Evolutionary conservation across 1,140 invertebrate genomes (phyloP), one percentile per base, ranked within the genome.

Genomic region (Drosophila biarmipes): DNA sequence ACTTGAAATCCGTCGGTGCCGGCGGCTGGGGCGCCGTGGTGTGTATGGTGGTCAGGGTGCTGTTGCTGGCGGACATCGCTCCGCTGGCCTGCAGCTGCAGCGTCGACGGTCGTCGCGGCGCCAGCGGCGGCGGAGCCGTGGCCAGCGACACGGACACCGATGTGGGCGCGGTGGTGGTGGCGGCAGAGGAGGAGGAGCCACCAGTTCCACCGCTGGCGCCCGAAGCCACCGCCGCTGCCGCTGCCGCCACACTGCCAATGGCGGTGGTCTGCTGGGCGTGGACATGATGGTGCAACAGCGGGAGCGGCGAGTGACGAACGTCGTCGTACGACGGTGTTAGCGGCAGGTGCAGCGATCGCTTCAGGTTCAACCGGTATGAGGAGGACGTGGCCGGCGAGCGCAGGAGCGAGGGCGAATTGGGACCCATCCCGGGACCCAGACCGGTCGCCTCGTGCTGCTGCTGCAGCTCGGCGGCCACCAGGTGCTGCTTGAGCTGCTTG

Each of bases 1-100:
- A 92, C 51, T 92, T 92, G 56, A 79, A 92, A 45, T 92, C 90
- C 27, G 67, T 78, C 5, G 91, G 91, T 31, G 87, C 90, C 35
- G 91, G 91, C 46, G 89, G 54, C 46, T 78, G 80, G 6, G 90
- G 90, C 43, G 82, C 89, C 45, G 69, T 52, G 6, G 82, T 87
- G 15, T 90, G 87, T 68, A 91, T 87, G 38, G 82, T 90, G 17
- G 80, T 89, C 51, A 86, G 68, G 5, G 90, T 89, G 19, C 59
- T 91, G 29, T 75, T 76, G 62, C 89, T 90, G 40, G 54, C 80
- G 24, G 90, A 82, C 42, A 78, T 58, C 6, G 75, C 84, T 31
- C 72, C 81, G 35, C 87, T 80, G 62, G 74, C 78, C 68, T 87
- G 78, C 55, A 91, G 66, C 66, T 78, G 81, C 67, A 91, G 59